phyloP scores from a whole-genome alignment of 2,113 vertebrate species.

The Perca fluviatilis region DNA sequence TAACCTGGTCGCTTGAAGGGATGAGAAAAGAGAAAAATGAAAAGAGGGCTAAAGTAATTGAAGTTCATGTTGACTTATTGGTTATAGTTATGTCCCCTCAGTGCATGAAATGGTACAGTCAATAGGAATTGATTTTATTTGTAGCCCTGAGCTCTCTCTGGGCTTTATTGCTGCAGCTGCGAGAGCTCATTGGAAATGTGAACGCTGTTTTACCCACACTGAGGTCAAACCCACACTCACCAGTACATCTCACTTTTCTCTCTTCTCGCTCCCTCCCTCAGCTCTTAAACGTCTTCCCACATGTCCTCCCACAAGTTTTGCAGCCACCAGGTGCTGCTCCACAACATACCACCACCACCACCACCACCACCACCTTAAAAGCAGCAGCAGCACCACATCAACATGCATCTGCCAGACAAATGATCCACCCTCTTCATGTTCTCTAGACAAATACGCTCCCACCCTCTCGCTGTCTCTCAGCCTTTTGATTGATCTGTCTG shows the following conservation, averaged over 20 bases:
- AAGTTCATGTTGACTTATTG: constrained; percentile 51
- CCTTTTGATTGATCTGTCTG: constrained; percentile 75
- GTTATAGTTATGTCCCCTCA: constrained; percentile 41
- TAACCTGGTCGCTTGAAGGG: constrained; percentile 71
- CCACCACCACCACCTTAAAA: constrained; percentile 27
- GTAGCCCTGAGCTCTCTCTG: constrained; percentile 49
- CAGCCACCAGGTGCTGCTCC: constrained; percentile 67
- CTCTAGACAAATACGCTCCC: constrained; percentile 79
- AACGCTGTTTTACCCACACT: constrained; percentile 43
- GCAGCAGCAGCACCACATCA: constrained; percentile 64
- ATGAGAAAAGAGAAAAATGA: constrained; percentile 34
- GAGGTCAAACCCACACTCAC: constrained; percentile 68
- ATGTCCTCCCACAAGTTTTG: constrained; percentile 58
- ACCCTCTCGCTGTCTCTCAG: constrained; percentile 77
- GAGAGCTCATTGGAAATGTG: constrained; percentile 49
- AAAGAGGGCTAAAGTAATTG: constrained; percentile 65
- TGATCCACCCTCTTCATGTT: constrained; percentile 80
- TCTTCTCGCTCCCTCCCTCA: constrained; percentile 36
- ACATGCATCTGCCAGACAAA: constrained; percentile 80
- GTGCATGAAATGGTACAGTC: constrained; percentile 52
- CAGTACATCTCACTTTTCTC: constrained; percentile 62
- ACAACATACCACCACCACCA: constrained; percentile 25
- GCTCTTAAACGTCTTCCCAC: constrained; percentile 65
- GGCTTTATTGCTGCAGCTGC: constrained; percentile 55
- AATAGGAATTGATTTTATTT: constrained; percentile 71